These are phyloP conservation scores for Hycleus cichorii DNA, from an alignment of 1,140 invertebrate genomes.

Conservation along the genomic window DNA sequence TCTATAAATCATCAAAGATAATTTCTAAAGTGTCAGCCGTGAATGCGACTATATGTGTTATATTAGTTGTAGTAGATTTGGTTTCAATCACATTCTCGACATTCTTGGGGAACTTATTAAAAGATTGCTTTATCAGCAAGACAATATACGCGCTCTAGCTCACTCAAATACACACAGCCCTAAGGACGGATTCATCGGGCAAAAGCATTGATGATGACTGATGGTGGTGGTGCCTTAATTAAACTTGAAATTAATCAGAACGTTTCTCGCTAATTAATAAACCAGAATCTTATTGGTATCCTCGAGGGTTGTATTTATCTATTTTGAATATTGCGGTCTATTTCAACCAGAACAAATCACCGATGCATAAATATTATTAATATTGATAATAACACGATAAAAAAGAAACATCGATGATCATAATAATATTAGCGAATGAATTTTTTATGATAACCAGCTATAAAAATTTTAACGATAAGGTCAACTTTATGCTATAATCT, in stretches of 20 bases:
- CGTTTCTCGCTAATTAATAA: slow-evolving; percentile 22
- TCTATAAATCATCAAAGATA: too few relatives aligned
- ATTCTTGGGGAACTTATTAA: slow-evolving; percentile 23
- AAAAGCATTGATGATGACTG: slow-evolving; percentile 12
- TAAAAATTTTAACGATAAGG: neutral
- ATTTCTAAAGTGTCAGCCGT: too few relatives aligned
- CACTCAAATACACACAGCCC: neutral
- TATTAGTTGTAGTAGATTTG: slow-evolving; percentile 1
- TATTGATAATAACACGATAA: too few relatives aligned
- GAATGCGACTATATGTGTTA: too few relatives aligned
- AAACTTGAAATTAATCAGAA: slow-evolving; percentile 25
- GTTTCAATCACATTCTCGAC: slow-evolving; percentile 20
- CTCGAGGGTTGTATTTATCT: slow-evolving; percentile 1
- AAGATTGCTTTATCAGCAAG: slow-evolving; percentile 27
- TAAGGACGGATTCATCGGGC: slow-evolving; percentile 9
- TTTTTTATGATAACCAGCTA: too few relatives aligned
- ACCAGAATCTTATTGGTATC: slow-evolving; percentile 23
- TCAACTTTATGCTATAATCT: neutral
- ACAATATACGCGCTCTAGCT: slow-evolving; percentile 10
- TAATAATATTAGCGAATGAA: too few relatives aligned
- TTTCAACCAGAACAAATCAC: slow-evolving; percentile 7
- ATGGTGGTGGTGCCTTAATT: slow-evolving; percentile 19
- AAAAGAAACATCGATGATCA: neutral
- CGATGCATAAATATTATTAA: neutral
- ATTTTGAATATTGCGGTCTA: slow-evolving; percentile 1